Percentiles rank a stretch among this genome's conserved stretches.
phyloP scores from a whole-genome alignment of 2,888 invertebrate species.

The Chaitophorus viminalis region DNA sequence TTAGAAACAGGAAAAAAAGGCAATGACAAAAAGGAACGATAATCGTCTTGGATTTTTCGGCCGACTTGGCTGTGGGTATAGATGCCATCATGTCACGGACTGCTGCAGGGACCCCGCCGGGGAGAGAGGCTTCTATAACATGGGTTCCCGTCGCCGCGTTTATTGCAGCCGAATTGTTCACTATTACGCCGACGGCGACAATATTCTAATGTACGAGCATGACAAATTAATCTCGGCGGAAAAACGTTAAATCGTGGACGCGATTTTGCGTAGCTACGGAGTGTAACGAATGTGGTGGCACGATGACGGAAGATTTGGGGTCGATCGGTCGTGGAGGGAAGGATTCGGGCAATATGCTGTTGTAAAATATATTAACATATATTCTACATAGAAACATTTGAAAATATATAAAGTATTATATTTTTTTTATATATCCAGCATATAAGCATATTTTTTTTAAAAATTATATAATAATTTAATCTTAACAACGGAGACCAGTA shows the following conservation, averaged over 20 bases:
- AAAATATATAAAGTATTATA: no score
- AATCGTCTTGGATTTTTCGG: no score
- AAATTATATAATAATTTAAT: no score
- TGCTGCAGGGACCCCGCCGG: background rate
- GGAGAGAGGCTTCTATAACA: background rate
- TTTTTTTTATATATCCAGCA: no score
- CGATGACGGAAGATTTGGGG: background rate
- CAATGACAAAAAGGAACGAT: no score
- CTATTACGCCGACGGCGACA: background rate
- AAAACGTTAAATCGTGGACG: constrained; percentile 5
- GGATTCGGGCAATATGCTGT: background rate
- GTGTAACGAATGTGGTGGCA: background rate
- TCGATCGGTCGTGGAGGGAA: background rate
- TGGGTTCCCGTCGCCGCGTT: background rate
- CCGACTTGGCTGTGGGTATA: no score
- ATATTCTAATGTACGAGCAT: background rate
- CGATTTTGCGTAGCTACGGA: background rate
- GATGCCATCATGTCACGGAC: no score
- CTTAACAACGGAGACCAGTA: no score
- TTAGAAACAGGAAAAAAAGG: no score
- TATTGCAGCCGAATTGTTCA: constrained; percentile 49
- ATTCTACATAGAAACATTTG: no score
- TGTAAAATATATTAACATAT: no score
- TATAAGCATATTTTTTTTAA: no score
- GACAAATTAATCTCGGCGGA: constrained; percentile 13